Evolutionary conservation across 2,113 vertebrate species (phyloP).

Genomic region (Hyperoodon ampullatus): DNA sequence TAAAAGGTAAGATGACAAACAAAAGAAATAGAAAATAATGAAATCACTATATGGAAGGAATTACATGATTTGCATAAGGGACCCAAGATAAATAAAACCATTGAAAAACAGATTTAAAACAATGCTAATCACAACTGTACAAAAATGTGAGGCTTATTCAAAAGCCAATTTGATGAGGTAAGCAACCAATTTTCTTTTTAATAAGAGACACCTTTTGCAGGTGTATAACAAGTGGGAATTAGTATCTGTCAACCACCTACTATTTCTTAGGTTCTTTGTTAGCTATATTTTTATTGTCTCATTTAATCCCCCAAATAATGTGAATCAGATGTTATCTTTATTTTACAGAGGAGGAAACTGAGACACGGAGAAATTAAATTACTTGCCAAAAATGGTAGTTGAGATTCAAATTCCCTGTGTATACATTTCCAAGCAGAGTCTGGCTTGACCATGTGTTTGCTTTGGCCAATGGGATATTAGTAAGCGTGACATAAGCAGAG

Average conservation of each 20-base stretch:
- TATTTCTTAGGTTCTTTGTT: constrained; percentile 24
- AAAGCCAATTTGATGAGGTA: background rate
- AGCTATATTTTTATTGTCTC: background rate
- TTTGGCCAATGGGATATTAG: background rate
- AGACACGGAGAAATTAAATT: background rate
- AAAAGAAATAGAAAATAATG: constrained; percentile 40
- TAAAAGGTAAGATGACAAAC: background rate
- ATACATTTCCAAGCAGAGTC: background rate
- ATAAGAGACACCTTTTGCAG: background rate
- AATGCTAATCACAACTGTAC: background rate
- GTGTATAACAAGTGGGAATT: background rate
- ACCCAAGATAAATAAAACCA: background rate
- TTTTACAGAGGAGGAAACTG: background rate
- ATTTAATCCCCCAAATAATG: background rate
- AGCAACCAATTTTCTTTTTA: background rate
- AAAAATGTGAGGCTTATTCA: background rate
- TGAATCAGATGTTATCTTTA: background rate
- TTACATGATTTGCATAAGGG: background rate
- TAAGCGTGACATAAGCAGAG: background rate
- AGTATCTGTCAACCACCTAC: background rate
- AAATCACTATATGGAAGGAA: background rate
- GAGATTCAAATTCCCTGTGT: background rate
- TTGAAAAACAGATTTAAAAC: background rate
- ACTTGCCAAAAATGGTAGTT: background rate
- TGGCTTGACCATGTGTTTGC: background rate